Evolutionary conservation across 1,140 invertebrate genomes (phyloP).

Genomic region (Anoplolepis gracilipes): DNA sequence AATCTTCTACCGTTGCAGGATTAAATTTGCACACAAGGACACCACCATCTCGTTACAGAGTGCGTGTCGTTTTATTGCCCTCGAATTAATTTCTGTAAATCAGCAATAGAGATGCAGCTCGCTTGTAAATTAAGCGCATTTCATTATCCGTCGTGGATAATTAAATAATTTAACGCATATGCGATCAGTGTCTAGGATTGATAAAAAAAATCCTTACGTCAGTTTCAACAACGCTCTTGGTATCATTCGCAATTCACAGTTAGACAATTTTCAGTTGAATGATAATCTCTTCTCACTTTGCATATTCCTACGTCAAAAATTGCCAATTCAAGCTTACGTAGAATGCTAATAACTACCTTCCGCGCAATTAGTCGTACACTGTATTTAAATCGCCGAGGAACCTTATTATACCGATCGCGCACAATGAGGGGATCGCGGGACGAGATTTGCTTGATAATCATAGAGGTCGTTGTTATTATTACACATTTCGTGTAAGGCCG

Average conservation of each 20-base stretch:
- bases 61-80: not conserved
- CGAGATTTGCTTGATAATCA: not conserved
- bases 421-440: not conserved
- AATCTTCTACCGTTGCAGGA: conserved; percentile 20
- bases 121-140: not conserved
- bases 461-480: not conserved
- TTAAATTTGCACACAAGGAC: conserved; percentile 40
- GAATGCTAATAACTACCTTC: conserved; percentile 1
- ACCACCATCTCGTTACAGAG: conserved; percentile 6
- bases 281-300: not conserved
- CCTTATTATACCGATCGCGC: conserved; percentile 39
- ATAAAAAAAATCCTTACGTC: too few species aligned
- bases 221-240: too few species aligned
- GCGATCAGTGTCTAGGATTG: too few species aligned
- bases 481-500: not conserved
- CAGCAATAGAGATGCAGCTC: not conserved
- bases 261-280: not conserved
- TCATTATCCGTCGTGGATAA: not conserved
- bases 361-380: conserved; percentile 33
- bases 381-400: conserved; percentile 16
- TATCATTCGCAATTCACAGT: too few species aligned
- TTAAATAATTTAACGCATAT: too few species aligned
- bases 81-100: conserved; percentile 32
- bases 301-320: not conserved
- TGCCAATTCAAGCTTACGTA: not conserved